Percentiles rank a stretch among this genome's conserved stretches.
Evolutionary conservation across 2,888 invertebrate species (phyloP).

Genomic region (Himalopsyche kuldschensis): DNA sequence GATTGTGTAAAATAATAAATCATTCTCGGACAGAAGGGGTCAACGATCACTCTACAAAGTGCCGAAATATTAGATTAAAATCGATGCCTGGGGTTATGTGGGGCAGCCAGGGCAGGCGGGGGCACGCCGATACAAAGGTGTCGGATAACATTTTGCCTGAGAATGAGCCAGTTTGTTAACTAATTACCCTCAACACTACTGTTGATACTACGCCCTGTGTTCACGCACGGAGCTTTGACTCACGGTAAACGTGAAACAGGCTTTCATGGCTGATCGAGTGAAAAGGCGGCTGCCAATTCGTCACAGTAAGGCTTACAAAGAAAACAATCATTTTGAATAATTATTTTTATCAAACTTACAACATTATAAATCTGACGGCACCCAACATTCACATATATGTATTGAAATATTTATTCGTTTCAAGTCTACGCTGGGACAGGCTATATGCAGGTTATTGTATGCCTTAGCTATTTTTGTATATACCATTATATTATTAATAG

Average conservation of each 20-base stretch:
- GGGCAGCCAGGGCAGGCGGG: background rate
- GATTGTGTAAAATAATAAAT: too few species aligned
- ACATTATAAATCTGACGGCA: too few species aligned
- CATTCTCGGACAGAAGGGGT: background rate
- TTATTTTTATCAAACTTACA: too few species aligned
- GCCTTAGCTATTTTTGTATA: too few species aligned
- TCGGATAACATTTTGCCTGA: slow-evolving; percentile 19
- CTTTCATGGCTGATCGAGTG: background rate
- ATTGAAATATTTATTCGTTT: too few species aligned
- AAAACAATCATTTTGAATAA: too few species aligned
- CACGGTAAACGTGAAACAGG: background rate
- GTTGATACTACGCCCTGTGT: slow-evolving; percentile 23
- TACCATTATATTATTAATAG: too few species aligned
- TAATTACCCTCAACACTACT: slow-evolving; percentile 34
- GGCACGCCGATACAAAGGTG: background rate
- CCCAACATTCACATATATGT: too few species aligned
- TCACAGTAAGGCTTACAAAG: too few species aligned
- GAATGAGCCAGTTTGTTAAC: slow-evolving; percentile 18
- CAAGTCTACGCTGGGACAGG: too few species aligned
- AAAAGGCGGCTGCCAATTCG: background rate
- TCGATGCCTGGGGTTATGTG: slow-evolving; percentile 8
- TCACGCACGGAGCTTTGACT: slow-evolving; percentile 15
- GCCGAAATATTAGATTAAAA: slow-evolving; percentile 21
- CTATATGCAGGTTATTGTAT: too few species aligned
- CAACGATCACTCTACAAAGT: background rate